Conservation (phyloP, 2,888 invertebrate species). For the Drosophila borborema region DNA sequence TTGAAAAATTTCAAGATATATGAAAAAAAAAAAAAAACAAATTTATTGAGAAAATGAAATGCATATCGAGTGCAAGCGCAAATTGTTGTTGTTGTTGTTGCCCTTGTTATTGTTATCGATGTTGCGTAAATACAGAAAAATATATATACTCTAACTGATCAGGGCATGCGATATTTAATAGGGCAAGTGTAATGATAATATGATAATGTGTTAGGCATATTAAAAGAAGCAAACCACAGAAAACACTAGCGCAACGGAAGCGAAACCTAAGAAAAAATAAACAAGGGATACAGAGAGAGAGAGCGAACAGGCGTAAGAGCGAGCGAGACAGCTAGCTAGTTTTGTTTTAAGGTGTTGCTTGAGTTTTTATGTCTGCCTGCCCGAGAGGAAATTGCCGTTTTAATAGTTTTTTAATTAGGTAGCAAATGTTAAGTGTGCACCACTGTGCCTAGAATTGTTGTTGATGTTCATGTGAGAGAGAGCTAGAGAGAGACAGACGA, state of each 20-base stretch:
- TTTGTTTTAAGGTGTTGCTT: constrained; percentile 14
- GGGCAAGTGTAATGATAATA: constrained; percentile 5
- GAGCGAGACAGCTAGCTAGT: background rate
- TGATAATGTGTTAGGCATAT: constrained; percentile 12
- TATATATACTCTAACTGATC: background rate
- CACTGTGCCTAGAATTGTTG: constrained; percentile 11
- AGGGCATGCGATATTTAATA: constrained; percentile 7
- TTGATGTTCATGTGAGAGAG: background rate
- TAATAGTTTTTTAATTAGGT: constrained; percentile 65
- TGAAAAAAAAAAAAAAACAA: constrained; percentile 7
- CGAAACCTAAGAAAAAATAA: constrained; percentile 28
- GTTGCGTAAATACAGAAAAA: constrained; percentile 12
- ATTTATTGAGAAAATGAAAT: constrained; percentile 41
- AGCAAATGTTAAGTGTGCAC: constrained; percentile 35
- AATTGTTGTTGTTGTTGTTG: constrained; percentile 20
- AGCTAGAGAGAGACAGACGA: background rate
- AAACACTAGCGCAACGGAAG: constrained; percentile 32
- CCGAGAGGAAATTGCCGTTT: constrained; percentile 48
- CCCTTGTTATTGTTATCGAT: constrained; percentile 9
- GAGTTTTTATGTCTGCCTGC: constrained; percentile 18
- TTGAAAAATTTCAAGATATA: constrained; percentile 51
- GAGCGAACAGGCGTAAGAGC: background rate
- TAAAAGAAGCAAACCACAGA: constrained; percentile 21
- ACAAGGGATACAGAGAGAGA: background rate
- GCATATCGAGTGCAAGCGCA: constrained; percentile 46